phyloP scores from a whole-genome alignment of 2,888 invertebrate species.

The Timema cristinae region DNA sequence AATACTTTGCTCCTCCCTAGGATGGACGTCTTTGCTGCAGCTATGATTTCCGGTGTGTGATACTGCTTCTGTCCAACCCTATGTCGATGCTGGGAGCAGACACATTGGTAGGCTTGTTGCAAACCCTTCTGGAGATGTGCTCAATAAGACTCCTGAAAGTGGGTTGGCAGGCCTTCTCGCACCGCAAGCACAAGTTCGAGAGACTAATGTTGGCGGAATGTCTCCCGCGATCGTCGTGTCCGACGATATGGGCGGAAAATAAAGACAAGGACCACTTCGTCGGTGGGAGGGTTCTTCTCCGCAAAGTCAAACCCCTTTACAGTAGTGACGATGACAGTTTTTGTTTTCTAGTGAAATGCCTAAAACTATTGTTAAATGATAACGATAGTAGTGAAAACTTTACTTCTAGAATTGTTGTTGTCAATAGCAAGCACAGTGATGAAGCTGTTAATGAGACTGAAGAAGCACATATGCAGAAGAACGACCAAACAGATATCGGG shows the following conservation, averaged over 20 bases:
- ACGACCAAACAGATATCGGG: constrained; percentile 19
- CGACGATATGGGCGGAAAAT: not conserved
- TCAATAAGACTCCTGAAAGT: constrained; percentile 6
- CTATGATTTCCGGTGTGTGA: constrained; percentile 50
- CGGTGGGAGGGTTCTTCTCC: constrained; percentile 18
- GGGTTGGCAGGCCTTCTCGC: constrained; percentile 4
- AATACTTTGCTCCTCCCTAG: constrained; percentile 36
- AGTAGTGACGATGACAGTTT: constrained; percentile 24
- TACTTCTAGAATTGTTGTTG: constrained; percentile 18
- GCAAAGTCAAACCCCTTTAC: constrained; percentile 17
- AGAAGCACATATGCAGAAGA: constrained; percentile 22
- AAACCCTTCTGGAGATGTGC: constrained; percentile 10
- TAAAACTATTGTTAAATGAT: constrained; percentile 21
- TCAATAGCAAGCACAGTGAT: constrained; percentile 21
- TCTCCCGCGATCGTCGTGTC: constrained; percentile 10
- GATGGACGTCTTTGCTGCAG: constrained; percentile 52
- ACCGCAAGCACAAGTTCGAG: constrained; percentile 30
- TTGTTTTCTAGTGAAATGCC: constrained; percentile 15
- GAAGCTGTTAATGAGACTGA: constrained; percentile 24
- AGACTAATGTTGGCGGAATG: constrained; percentile 20
- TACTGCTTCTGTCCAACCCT: constrained; percentile 41
- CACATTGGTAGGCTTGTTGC: constrained; percentile 15
- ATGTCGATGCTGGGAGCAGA: constrained; percentile 11
- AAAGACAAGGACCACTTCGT: constrained; percentile 19
- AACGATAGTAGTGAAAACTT: constrained; percentile 20